phyloP scores from a whole-genome alignment of 2,888 invertebrate species.

The Alentia gelatinosa region DNA sequence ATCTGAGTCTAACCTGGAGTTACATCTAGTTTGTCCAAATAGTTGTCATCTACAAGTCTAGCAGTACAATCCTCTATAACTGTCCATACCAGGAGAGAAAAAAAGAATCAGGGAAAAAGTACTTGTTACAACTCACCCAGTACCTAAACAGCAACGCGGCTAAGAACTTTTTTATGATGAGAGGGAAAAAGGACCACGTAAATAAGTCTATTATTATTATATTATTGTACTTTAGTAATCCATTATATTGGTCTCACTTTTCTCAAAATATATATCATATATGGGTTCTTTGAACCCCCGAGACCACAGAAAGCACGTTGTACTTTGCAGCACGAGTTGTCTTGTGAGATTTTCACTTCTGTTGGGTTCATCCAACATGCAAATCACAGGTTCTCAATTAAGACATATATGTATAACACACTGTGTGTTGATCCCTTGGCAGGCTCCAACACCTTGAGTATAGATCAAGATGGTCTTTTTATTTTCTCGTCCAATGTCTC shows the following conservation, averaged over 20 bases:
- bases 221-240: neutral
- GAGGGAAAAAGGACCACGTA: neutral
- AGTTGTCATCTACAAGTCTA: neutral
- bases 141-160: slow-evolving; percentile 21
- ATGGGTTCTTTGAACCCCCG: slow-evolving; percentile 27
- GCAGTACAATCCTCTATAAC: neutral
- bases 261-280: slow-evolving; percentile 40
- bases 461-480: neutral
- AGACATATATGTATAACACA: slow-evolving; percentile 25
- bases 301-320: slow-evolving; percentile 35
- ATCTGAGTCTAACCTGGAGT: neutral
- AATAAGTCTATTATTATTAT: slow-evolving; percentile 11
- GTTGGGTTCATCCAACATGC: slow-evolving; percentile 31
- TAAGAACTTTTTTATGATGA: neutral
- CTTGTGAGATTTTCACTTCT: slow-evolving; percentile 40
- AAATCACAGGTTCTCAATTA: slow-evolving; percentile 40
- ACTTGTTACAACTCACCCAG: neutral
- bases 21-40: neutral
- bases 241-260: slow-evolving; percentile 18
- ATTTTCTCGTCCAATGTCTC: neutral
- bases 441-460: neutral
- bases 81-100: neutral
- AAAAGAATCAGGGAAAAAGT: neutral
- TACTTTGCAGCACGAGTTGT: slow-evolving; percentile 27
- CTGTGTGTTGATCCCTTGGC: slow-evolving; percentile 20